Evolutionary conservation across 2,797 vertebrate species (phyloP), one percentile per base, ranked within the genome.

Genomic region (Oreochromis mossambicus): DNA sequence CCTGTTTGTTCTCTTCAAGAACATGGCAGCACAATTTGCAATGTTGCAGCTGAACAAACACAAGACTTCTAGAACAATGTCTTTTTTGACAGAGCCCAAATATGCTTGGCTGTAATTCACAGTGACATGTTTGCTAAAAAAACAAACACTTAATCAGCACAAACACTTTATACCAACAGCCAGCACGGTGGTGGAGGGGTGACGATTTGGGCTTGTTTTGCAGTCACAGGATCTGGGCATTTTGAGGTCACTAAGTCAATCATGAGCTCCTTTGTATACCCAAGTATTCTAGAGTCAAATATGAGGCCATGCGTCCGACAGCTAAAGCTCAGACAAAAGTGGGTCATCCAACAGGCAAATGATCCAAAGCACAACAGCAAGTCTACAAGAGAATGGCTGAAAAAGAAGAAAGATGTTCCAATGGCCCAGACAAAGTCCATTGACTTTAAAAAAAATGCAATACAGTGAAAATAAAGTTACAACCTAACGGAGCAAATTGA

Each of bases 61-160:
- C 0, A 13, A 13, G 34, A 21, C 24, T 8, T 26, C 6, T 54
- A 11, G n/a, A 61, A 61, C 0, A 0, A 2, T 63, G 61, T 38
- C 6, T n/a, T 66, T 8, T n/a, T 63, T 36, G 58, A 5, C 32
- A 36, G 17, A 63, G 58, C 6, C 32, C 58, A 13, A 12, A 63
- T 36, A 66, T 38, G 34, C n/a, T 66, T 38, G 0, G 6, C 0
- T 13, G 34, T 66, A 66, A 66, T 13, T 36, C 32, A 63, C 58
- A 36, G 32, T 8, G 19, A 36, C 32, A 36, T n/a, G 19, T 38
- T 36, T 63, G 34, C 32, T 0, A 36, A 63, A 63, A 63, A n/a
- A 63, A 36, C 34, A 38, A 63, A 63, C 19, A n/a, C 0, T 36
- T 5, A n/a, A 13, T 63, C 32, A 63, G 32, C 58, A 63, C 17